Base-by-base conservation (phyloP, 2,888 invertebrate species). In the Tipula unca region DNA sequence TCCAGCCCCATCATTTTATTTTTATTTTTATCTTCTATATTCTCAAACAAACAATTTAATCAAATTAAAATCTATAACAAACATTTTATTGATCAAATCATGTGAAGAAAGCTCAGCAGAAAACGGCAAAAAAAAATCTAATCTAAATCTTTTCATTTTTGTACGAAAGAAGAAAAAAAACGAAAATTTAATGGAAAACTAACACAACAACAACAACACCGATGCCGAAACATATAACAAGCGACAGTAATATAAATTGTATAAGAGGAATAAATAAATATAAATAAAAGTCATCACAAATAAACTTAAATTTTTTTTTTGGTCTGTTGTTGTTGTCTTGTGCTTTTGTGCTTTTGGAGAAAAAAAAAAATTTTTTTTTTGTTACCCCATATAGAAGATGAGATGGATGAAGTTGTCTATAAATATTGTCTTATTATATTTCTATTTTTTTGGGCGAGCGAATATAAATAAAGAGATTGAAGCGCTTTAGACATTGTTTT, bases 1-100 rank as follows among this genome's bases (percentile, higher is more conserved):
- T 35, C 42, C 10, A 42, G 17, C 25, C 25, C 69, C 2, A 42
- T 3, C 14, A 20, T 10, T 8, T 4, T 1, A 10, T 25, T 69
- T 69, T 69, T 25, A 25, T 10, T 42, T 42, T 6, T n/a, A 0
- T 25, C 8, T 69, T 10, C 25, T 10, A 69, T 69, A 69, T 69
- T 69, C 69, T 20, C 69, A 69, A 69, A 69, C 69, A 69, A 69
- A 69, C 69, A 69, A 69, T 69, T 69, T 69, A 69, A 69, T 69
- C 69, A 69, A 69, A 69, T 69, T 69, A 69, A 69, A 69, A 69
- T 69, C 69, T 69, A 69, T 69, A 69, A 69, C 69, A 69, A 69
- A 69, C 69, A 69, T 69, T 69, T 69, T 69, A 69, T 69, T 69
- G 69, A 69, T 69, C 69, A 69, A 69, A 69, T 69, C 69, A 69